Percentiles rank a stretch among this genome's conserved stretches.
phyloP scores from a whole-genome alignment of 2,888 invertebrate species.

The Parascotia fuliginaria region DNA sequence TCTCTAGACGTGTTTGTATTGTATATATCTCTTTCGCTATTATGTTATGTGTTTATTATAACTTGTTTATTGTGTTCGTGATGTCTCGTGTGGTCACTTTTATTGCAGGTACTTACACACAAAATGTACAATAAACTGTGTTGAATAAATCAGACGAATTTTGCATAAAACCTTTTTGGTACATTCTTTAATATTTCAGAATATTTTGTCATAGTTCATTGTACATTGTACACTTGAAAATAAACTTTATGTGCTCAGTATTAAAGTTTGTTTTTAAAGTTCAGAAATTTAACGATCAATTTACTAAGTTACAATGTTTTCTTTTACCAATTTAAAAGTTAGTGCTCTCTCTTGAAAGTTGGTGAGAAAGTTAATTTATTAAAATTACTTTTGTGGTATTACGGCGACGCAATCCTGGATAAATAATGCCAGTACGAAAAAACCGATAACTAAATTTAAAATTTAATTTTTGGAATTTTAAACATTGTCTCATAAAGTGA shows the following conservation, averaged over 20 bases:
- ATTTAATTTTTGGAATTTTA: too few species aligned
- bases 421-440: too few species aligned
- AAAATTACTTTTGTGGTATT: conserved; percentile 15
- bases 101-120: conserved; percentile 1
- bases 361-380: conserved; percentile 25
- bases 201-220: conserved; percentile 32
- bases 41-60: conserved; percentile 11
- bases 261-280: conserved; percentile 32
- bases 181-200: neutral
- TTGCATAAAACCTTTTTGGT: neutral
- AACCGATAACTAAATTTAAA: too few species aligned
- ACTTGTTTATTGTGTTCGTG: conserved; percentile 21
- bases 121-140: too few species aligned
- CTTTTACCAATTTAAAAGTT: conserved; percentile 42
- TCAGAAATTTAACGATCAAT: conserved; percentile 35
- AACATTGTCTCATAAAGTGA: too few species aligned
- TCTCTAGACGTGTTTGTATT: conserved; percentile 25
- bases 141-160: too few species aligned
- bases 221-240: conserved; percentile 33
- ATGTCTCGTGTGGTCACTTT: conserved; percentile 19
- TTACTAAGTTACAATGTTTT: conserved; percentile 38
- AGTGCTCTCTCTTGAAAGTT: conserved; percentile 42
- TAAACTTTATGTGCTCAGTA: conserved; percentile 18
- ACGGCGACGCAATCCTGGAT: neutral
- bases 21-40: conserved; percentile 19